Conservation (phyloP, 2,113 vertebrate species). For the Erythrocebus patas region DNA sequence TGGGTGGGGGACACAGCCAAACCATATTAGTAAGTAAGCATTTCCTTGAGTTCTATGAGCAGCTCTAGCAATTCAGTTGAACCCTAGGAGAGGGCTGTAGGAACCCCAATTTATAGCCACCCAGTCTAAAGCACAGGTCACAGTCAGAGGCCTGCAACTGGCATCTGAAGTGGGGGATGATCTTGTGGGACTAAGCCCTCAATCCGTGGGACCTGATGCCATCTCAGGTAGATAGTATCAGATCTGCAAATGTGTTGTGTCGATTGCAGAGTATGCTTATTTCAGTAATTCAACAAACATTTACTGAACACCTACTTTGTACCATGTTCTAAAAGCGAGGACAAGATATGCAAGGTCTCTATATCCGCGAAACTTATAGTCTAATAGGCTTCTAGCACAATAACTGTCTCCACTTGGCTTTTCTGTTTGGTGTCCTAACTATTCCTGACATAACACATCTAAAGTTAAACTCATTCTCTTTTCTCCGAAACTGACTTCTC, state of each 20-base stretch:
- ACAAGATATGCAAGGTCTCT: not conserved
- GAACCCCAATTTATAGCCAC: not conserved
- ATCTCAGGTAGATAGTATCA: not conserved
- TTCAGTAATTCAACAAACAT: not conserved
- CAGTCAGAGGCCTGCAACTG: not conserved
- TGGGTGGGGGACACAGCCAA: no score
- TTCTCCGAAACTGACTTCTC: not conserved
- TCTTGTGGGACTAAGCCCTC: not conserved
- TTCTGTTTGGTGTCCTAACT: not conserved
- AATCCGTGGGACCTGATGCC: not conserved
- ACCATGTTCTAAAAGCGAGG: not conserved
- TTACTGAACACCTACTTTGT: not conserved
- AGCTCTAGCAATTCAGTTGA: not conserved
- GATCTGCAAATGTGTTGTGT: not conserved
- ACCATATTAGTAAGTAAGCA: not conserved
- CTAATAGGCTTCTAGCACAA: not conserved
- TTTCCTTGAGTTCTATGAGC: not conserved
- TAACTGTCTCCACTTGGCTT: not conserved
- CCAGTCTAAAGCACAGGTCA: not conserved
- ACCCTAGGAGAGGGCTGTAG: not conserved
- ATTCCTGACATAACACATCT: not conserved
- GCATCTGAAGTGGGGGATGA: not conserved
- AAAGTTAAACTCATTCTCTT: not conserved
- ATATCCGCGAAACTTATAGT: no score
- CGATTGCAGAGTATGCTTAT: not conserved